Percentiles rank a stretch among this genome's conserved stretches.
phyloP scores from a whole-genome alignment of 2,113 vertebrate genomes.

The crab-eating macaque (Macaca fascicularis) region T2T-MFA8v1.1 NC_088386.1:50211001-50211500 shows the following conservation, averaged over 20 bases:
- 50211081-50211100: slow-evolving; percentile 43
- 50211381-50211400: slow-evolving; percentile 4
- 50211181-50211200: neutral
- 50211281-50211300: neutral
- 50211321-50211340: slow-evolving; percentile 24
- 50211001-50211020: slow-evolving; percentile 16
- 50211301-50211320: neutral
- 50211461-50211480: slow-evolving; percentile 4
- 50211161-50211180: slow-evolving; percentile 28
- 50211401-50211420: neutral
- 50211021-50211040: neutral
- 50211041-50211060: neutral
- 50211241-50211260: neutral
- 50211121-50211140: neutral
- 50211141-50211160: slow-evolving; percentile 37
- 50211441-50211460: slow-evolving; percentile 30
- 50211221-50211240: neutral
- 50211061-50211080: slow-evolving; percentile 1
- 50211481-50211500: neutral
- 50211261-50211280: neutral
- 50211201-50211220: neutral
- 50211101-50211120: slow-evolving; percentile 14
- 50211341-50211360: neutral
- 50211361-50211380: neutral
- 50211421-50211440: neutral